These are phyloP conservation scores for Sinonovacula constricta DNA, from an alignment of 1,140 invertebrate genomes.

Conservation along the genomic window DNA sequence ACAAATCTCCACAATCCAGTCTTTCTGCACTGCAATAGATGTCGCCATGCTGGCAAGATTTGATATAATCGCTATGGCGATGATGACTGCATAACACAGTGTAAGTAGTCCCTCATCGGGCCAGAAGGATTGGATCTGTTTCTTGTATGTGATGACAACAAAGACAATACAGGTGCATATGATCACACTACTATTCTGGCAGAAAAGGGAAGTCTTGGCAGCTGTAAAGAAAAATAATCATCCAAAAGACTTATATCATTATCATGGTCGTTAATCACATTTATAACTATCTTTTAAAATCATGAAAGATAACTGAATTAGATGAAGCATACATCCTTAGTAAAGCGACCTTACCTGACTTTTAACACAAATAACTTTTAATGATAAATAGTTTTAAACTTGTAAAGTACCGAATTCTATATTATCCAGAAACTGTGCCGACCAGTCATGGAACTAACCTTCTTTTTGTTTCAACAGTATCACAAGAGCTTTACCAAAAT, in stretches of 20 bases:
- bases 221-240: conserved; percentile 55
- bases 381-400: no score
- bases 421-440: no score
- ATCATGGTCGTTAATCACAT: no score
- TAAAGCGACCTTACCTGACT: no score
- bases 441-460: no score
- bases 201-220: conserved; percentile 58
- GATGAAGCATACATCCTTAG: no score
- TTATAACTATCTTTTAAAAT: no score
- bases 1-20: conserved; percentile 81
- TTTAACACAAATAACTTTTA: no score
- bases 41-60: conserved; percentile 76
- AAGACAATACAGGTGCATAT: conserved; percentile 58
- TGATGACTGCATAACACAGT: conserved; percentile 65
- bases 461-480: no score
- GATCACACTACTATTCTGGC: conserved; percentile 61
- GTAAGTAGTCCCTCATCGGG: conserved; percentile 42
- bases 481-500: no score
- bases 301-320: no score
- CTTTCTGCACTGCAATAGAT: conserved; percentile 80
- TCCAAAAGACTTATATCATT: background rate
- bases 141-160: conserved; percentile 52
- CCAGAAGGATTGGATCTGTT: conserved; percentile 47
- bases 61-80: conserved; percentile 67
- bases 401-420: no score